A percentile compares a stretch with the other conserved stretches of the same genome.
These are phyloP conservation scores for Bombycilla garrulus DNA, from an alignment of 2,113 vertebrate genomes.

Conservation along the genomic window DNA sequence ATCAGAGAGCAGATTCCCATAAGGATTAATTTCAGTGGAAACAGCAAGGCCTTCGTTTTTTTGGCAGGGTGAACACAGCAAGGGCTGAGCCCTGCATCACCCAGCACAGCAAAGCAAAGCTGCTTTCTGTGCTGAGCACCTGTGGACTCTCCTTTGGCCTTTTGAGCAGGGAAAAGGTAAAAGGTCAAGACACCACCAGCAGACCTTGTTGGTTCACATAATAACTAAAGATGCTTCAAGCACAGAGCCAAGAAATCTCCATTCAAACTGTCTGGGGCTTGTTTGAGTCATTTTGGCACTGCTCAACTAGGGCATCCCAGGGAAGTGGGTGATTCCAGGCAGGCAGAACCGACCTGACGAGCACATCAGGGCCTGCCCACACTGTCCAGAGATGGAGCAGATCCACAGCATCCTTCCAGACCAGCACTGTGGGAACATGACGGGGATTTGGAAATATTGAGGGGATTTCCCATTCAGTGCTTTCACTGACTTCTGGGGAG, in stretches of 20 bases:
- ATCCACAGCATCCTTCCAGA: background rate
- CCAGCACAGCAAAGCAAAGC: background rate
- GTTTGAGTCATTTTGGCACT: background rate
- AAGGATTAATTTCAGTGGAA: slow-evolving; percentile 19
- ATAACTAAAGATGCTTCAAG: background rate
- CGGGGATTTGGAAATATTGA: rapidly evolving
- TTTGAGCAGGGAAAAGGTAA: background rate
- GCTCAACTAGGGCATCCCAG: background rate
- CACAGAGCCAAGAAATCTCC: background rate
- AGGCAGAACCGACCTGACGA: background rate
- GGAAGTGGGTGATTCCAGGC: background rate
- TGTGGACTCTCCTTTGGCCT: background rate
- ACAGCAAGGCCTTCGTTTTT: background rate
- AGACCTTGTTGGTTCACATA: background rate
- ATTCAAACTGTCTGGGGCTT: background rate
- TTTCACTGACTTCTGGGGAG: background rate
- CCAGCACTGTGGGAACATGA: rapidly evolving
- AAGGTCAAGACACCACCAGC: background rate
- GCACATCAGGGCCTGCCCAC: background rate
- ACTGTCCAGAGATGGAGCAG: rapidly evolving
- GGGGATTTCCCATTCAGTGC: background rate
- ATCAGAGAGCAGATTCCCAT: slow-evolving; percentile 23
- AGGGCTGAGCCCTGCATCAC: background rate
- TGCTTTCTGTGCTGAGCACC: background rate
- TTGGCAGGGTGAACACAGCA: background rate